Conservation (phyloP, 2,113 vertebrate species). For the Salminus brasiliensis region DNA sequence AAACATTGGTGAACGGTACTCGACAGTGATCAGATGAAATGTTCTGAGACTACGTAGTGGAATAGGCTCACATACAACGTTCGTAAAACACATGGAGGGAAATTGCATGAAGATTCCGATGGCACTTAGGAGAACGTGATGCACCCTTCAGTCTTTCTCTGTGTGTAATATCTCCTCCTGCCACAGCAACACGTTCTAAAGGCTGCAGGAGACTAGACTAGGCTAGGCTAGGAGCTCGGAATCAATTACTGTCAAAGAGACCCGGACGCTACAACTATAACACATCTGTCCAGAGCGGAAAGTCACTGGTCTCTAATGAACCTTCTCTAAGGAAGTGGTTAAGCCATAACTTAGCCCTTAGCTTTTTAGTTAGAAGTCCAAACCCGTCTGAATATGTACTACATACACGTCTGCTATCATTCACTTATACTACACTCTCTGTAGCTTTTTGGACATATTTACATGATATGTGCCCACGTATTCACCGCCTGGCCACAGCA, state of each 20-base stretch:
- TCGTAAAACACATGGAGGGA: constrained; percentile 8
- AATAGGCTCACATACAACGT: too few species aligned
- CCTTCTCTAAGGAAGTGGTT: constrained; percentile 15
- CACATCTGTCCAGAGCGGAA: constrained; percentile 10
- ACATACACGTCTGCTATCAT: constrained; percentile 8
- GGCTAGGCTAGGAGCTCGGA: constrained; percentile 12
- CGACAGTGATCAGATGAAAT: neutral
- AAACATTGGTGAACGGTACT: neutral
- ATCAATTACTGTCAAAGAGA: constrained; percentile 25
- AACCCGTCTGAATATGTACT: constrained; percentile 5
- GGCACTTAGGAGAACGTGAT: constrained; percentile 57
- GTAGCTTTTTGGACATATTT: neutral
- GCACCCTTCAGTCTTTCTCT: constrained; percentile 26
- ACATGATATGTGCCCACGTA: constrained; percentile 17
- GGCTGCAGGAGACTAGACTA: constrained; percentile 49
- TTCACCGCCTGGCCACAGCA: neutral
- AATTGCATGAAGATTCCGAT: constrained; percentile 42
- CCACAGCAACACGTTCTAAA: constrained; percentile 37
- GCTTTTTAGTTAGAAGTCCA: constrained; percentile 2
- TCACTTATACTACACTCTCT: neutral
- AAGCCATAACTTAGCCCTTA: constrained; percentile 50
- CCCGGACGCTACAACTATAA: constrained; percentile 16
- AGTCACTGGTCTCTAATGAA: constrained; percentile 14
- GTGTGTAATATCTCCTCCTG: constrained; percentile 20
- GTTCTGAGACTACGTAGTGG: neutral